Evolutionary conservation across 2,797 vertebrate species (phyloP), one percentile per base, ranked within the genome.

Genomic region (Cichlasoma orientale): DNA sequence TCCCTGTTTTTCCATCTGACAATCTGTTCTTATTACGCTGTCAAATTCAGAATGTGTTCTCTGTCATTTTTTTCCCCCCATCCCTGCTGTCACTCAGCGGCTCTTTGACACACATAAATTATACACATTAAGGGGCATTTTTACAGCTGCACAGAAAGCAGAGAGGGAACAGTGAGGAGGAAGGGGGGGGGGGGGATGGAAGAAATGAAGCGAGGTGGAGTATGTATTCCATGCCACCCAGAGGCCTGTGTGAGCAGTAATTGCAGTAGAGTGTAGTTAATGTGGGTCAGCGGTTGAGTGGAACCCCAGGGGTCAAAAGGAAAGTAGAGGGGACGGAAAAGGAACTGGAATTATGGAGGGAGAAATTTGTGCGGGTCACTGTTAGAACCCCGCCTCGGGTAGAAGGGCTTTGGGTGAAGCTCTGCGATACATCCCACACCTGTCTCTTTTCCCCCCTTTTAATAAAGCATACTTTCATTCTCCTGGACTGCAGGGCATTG

Each of bases 191-290:
- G 2, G 36, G 12, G 21, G 41, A 5, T 19, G 61, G 57, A 68
- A 70, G 77, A 69, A 54, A 57, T n/a, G 13, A 27, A 75, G 61
- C 5, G 57, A 73, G 72, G n/a, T 77, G 78, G 57, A 58, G 77
- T 11, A 27, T 36, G 61, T 68, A 54, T 81, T 72, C 81, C 66
- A 2, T 56, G 59, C 78, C 73, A 71, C 77, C 82, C 83, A 66
- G 79, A 88, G 85, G 86, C 78, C 78, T 47, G 79, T 29, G 81
- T 29, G 81, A 82, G 79, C 80, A 9, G 88, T 91, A 91, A 91
- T 90, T 90, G 90, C 83, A 41, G 80, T 10, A 50, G 82, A 90
- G 80, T 86, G 83, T 82, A 77, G 86, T 91, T 89, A 89, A 90
- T 90, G 90, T 82, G 86, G 89, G 88, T 92, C 89, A 90, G 82